Conservation (phyloP, 2,797 vertebrate species). For the Ceyx erithaca region DNA sequence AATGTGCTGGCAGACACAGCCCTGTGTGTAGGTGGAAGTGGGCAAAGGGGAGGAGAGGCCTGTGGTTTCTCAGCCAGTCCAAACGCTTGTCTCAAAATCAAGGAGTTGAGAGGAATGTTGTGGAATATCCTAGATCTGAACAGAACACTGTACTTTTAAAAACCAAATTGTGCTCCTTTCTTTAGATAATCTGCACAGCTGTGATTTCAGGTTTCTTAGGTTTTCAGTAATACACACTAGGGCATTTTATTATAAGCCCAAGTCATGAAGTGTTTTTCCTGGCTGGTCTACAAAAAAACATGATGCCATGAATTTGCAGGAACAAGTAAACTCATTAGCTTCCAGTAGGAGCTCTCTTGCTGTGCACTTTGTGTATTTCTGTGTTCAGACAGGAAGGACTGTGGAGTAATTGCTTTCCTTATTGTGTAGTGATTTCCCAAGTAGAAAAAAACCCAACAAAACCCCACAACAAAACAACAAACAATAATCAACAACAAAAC, state of each 20-base stretch:
- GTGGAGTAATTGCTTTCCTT: not conserved
- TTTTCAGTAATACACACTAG: not conserved
- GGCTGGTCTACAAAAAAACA: not conserved
- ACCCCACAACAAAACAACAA: not conserved
- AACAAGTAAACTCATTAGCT: slow-evolving; percentile 9
- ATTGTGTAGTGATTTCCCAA: not conserved
- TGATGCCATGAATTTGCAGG: not conserved
- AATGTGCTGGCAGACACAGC: not conserved
- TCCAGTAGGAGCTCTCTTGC: not conserved
- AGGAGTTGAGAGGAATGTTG: not conserved
- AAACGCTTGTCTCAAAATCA: not conserved
- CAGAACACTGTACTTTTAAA: not conserved
- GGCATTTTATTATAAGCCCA: not conserved
- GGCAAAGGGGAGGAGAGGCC: not conserved
- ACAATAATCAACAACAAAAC: not conserved
- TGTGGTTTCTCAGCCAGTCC: not conserved
- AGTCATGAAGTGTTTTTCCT: not conserved
- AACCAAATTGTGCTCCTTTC: not conserved
- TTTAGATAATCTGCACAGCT: not conserved
- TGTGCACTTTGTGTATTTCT: not conserved
- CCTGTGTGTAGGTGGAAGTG: rapidly evolving
- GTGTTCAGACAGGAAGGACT: not conserved
- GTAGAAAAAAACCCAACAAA: not conserved
- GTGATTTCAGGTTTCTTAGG: not conserved
- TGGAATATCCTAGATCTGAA: not conserved